Evolutionary conservation across 2,113 vertebrate species (phyloP), one percentile per base, ranked within the genome.

Genomic region (Hippolais icterina): DNA sequence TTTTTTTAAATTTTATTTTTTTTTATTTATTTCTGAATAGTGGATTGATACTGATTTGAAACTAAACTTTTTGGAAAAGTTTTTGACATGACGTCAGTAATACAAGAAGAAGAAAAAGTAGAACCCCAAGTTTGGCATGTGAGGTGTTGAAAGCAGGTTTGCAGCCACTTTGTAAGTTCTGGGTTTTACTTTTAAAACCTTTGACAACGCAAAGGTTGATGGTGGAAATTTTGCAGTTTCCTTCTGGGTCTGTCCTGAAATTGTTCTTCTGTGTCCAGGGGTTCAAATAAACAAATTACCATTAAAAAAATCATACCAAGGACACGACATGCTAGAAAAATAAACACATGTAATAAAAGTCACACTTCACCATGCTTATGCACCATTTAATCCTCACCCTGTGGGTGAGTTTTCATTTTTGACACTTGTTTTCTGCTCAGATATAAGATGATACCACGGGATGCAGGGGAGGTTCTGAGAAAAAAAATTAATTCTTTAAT

Each of bases 121-220:
- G 95, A 97, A 97, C 96, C 96, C 50, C 84, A 94, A 96, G 96
- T 96, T 98, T 98, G 97, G 96, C 97, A 98, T 97, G 95, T 97
- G 96, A 98, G 98, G 97, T 95, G 94, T 97, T 96, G 85, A 97
- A 96, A 97, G 97, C 97, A 97, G 97, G 95, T 98, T 98, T 98
- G 98, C 97, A 98, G 98, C 98, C 98, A 98, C 98, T 98, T 98
- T 98, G 97, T 97, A 96, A 96, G 87, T 98, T 96, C 78, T 89
- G 84, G 37, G 81, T 78, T 93, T 96, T 96, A 80, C 70, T 68
- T 96, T 94, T 94, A 79, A 97, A 21, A 97, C 72, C 90, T 93
- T 96, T 95, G 92, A 68, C 83, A 93, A 89, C 70, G 59, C 81
- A 61, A 95, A 88, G 83, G 64, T 95, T 93, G 54, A 52, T 59